Evolutionary conservation across 2,797 vertebrate species (phyloP).

Genomic region (Hoplostethus mediterraneus): DNA sequence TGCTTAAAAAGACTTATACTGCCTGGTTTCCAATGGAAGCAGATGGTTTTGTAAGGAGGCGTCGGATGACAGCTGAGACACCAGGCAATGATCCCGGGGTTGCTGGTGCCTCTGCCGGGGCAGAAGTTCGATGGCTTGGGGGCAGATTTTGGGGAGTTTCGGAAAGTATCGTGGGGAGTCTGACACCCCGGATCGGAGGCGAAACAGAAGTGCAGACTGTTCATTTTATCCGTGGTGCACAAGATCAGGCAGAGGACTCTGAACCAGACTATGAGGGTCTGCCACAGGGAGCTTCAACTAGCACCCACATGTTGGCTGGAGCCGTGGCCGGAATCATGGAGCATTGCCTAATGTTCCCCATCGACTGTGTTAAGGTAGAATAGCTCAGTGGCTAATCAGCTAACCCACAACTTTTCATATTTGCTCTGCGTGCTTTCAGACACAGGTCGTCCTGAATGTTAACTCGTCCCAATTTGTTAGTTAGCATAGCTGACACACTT

Average conservation of each 20-base stretch:
- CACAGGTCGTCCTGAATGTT: not conserved
- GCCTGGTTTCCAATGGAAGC: slow-evolving; percentile 82
- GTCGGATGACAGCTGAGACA: slow-evolving; percentile 84
- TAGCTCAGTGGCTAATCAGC: slow-evolving; percentile 18
- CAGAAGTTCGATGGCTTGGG: slow-evolving; percentile 87
- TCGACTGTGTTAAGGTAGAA: slow-evolving; percentile 97
- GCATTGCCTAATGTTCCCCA: slow-evolving; percentile 97
- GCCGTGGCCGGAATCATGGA: slow-evolving; percentile 97
- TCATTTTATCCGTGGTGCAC: slow-evolving; percentile 62
- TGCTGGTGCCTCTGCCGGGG: slow-evolving; percentile 85
- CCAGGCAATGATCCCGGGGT: slow-evolving; percentile 82
- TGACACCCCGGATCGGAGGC: slow-evolving; percentile 83
- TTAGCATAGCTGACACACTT: slow-evolving; percentile 68
- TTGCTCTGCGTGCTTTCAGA: not conserved
- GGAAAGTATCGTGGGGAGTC: slow-evolving; percentile 87
- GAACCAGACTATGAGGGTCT: slow-evolving; percentile 92
- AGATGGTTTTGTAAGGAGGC: slow-evolving; percentile 83
- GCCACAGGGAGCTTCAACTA: slow-evolving; percentile 92
- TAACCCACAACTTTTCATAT: not conserved
- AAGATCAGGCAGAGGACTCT: slow-evolving; percentile 66
- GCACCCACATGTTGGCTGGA: slow-evolving; percentile 96
- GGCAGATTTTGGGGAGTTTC: slow-evolving; percentile 87
- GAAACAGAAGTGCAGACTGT: slow-evolving; percentile 82
- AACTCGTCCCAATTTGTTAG: slow-evolving; percentile 8
- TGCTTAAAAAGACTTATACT: slow-evolving; percentile 6